Evolutionary conservation across 2,113 vertebrate species (phyloP), one percentile per base, ranked within the genome.

Genomic region (Cnemophilus loriae): DNA sequence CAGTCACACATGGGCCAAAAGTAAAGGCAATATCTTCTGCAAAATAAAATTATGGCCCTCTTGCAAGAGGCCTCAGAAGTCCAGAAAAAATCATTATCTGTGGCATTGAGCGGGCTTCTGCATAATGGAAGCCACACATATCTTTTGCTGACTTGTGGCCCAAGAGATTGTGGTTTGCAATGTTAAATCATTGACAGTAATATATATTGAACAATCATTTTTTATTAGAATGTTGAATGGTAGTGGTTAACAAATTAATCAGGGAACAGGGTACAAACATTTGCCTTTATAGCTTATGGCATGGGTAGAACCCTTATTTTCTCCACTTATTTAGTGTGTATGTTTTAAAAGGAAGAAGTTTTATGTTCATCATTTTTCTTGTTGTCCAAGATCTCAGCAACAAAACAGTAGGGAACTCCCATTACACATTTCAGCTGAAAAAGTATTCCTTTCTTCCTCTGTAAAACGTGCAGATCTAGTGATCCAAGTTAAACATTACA

Each of bases 401-500:
- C 97, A 97, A 98, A 98, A 97, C 96, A 97, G 97, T 98, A 96
- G 97, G 97, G 95, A 98, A 97, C 96, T 97, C 97, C 97, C 94
- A 94, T 93, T 97, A 94, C 96, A 97, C 97, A 94, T 96, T 97
- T 97, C 65, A 22, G 65, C 87, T 97, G 9, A 3, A 96, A 96
- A 96, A 96, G 79, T 96, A 95, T 97, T 98, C 86, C 68, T 97
- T 97, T 97, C 95, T 98, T 86, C 87, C 79, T 96, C 95, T 68
- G 94, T 96, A 97, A 96, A 97, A 96, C 16, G 61, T 37, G 1
- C 90, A 90, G 89, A 89, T 94, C 93, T 84, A 80, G 93, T 94
- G 94, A 96, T 98, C 98, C 98, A 98, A 98, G 97, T 98, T 95
- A 98, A 98, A 98, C 98, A 98, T 97, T 96, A 97, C 93, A 98